Conservation (phyloP, 2,797 vertebrate species). For the Merluccius polli region DNA sequence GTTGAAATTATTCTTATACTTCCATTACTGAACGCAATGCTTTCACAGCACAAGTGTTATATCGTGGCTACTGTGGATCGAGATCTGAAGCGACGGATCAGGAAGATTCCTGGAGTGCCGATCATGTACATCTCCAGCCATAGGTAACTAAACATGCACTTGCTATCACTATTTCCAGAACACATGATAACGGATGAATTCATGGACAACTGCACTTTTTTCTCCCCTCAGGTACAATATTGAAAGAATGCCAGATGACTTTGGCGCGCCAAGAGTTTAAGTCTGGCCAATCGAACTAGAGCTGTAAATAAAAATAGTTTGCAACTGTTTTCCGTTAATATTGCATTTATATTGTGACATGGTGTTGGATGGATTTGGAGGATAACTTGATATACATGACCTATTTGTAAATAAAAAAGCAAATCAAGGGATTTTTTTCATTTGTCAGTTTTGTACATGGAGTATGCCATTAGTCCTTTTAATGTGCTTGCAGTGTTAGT, state of each 20-base stretch:
- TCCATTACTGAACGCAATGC: conserved; percentile 4
- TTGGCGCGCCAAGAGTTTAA: conserved; percentile 91
- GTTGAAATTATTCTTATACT: not conserved
- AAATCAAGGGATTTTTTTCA: not conserved
- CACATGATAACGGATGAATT: not conserved
- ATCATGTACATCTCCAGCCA: conserved; percentile 99
- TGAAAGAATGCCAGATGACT: conserved; percentile 97
- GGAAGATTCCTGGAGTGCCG: conserved; percentile 96
- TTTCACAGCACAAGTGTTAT: conserved; percentile 93
- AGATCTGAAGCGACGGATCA: conserved; percentile 91
- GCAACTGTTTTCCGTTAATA: not conserved
- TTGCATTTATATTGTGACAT: not conserved
- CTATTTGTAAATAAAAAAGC: conserved; percentile 4
- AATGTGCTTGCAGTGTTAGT: not conserved
- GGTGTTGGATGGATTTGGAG: not conserved
- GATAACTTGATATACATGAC: not conserved
- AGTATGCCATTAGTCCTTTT: not conserved
- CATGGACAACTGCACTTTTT: conserved; percentile 2
- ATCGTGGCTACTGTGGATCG: conserved; percentile 97
- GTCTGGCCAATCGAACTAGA: conserved; percentile 11
- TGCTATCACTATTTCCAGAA: not conserved
- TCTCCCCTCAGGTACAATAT: conserved; percentile 86
- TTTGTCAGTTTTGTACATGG: not conserved
- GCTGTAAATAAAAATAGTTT: conserved; percentile 46
- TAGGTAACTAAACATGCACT: conserved; percentile 72